Conservation (phyloP, 2,888 invertebrate genomes). For the Nomada flava region DNA sequence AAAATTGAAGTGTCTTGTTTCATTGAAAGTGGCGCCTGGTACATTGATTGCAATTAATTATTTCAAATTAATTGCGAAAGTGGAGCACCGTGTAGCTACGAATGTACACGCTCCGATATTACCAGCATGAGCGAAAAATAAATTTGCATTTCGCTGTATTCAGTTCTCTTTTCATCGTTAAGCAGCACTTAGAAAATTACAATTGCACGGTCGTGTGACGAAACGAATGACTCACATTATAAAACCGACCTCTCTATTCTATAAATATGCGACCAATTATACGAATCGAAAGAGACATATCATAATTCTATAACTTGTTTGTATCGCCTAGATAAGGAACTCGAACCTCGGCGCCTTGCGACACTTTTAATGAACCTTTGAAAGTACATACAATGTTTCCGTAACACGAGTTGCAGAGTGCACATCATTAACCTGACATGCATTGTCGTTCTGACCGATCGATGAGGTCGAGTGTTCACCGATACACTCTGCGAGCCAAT, state of each 20-base stretch:
- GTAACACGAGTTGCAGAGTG: not conserved
- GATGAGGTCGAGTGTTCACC: not conserved
- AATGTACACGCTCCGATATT: not conserved
- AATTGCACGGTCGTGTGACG: constrained; percentile 41
- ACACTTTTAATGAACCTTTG: constrained; percentile 23
- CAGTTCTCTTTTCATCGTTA: too few species aligned
- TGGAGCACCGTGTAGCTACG: too few species aligned
- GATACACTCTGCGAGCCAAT: not conserved
- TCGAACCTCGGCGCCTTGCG: constrained; percentile 16
- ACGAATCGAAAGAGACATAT: constrained; percentile 49
- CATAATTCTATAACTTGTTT: constrained; percentile 45
- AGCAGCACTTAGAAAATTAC: constrained; percentile 34
- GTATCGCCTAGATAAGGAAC: constrained; percentile 39
- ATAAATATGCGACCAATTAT: constrained; percentile 53
- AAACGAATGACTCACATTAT: constrained; percentile 55
- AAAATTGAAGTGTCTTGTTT: not conserved
- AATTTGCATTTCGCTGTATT: too few species aligned
- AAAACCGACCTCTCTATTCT: constrained; percentile 58
- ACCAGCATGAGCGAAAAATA: too few species aligned
- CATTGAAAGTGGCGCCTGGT: not conserved
- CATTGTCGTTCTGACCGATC: constrained; percentile 6
- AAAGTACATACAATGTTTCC: constrained; percentile 5
- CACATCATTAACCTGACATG: not conserved
- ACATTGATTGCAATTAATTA: too few species aligned
- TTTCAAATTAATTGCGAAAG: too few species aligned